Evolutionary conservation across 2,888 invertebrate species (phyloP), one percentile per base, ranked within the genome.

Genomic region (Myopa tessellatipennis): DNA sequence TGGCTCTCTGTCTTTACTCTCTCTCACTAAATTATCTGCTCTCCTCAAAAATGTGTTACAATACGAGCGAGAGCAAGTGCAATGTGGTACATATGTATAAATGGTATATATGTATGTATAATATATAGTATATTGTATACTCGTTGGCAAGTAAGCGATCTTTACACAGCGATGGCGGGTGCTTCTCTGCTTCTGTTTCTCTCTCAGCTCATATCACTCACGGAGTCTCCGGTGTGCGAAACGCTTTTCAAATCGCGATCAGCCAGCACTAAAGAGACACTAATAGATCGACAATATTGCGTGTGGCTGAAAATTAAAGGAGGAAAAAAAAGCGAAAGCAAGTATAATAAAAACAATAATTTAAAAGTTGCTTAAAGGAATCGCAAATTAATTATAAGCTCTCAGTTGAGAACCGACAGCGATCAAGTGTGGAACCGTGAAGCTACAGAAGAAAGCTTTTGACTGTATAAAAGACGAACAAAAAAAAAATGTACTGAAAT

Each of bases 321-420:
- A 65, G 16, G 4, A 45, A 58, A 67, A 68, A 77, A 16, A 52
- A 58, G 40, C 58, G 72, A 60, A 65, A 77, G 36, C 26, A 34
- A 18, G 36, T 60, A 36, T 63, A 75, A 65, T 76, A 55, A 80
- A 78, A 76, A 78, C 76, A 81, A 79, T 79, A 77, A 74, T 74
- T 71, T 68, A 50, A 82, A 81, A 81, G 81, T 83, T 82, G 81
- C 82, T 85, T 84, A 83, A 83, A 85, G 82, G 82, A 83, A 82
- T 81, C 80, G 80, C 72, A 80, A 81, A 76, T 81, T 80, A 83
- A 81, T 84, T 83, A 80, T 83, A 83, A 84, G 83, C 84, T 81
- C 69, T 84, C 85, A 85, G 85, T 85, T 84, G 85, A 83, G 80
- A 82, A 78, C 80, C 80, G 82, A 72, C 81, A 75, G 82, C 79